A percentile compares a stretch with the other conserved stretches of the same genome.
Evolutionary conservation across 2,888 invertebrate species (phyloP).

Genomic region (Cerastoderma edule): DNA sequence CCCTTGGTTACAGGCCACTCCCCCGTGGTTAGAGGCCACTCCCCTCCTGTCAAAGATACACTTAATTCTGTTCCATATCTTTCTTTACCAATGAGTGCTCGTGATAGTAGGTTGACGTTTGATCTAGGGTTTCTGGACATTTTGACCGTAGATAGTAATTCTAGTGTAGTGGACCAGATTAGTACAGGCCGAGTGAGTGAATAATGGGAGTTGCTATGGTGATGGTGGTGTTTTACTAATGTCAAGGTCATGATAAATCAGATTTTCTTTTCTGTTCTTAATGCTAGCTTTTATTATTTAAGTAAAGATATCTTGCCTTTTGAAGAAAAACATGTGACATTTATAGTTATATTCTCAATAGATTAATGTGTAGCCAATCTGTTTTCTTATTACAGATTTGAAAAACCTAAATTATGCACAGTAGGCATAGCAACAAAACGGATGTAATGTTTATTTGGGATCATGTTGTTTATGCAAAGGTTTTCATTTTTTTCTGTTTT

Average conservation of each 20-base stretch:
- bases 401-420: too few species aligned
- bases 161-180: constrained; percentile 53
- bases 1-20: constrained; percentile 17
- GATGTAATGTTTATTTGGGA: too few species aligned
- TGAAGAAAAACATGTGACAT: too few species aligned
- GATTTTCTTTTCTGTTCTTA: too few species aligned
- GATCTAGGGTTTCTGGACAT: constrained; percentile 61
- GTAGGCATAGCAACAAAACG: too few species aligned
- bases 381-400: too few species aligned
- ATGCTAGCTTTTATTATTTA: too few species aligned
- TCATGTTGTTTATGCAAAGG: too few species aligned
- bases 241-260: constrained; percentile 12
- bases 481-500: too few species aligned
- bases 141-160: constrained; percentile 59
- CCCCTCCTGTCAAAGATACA: constrained; percentile 50
- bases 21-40: constrained; percentile 3
- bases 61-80: constrained; percentile 33
- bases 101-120: constrained; percentile 42
- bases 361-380: too few species aligned
- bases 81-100: constrained; percentile 9
- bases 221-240: constrained; percentile 7
- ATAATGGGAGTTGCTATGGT: constrained; percentile 29
- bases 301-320: too few species aligned
- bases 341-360: too few species aligned
- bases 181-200: constrained; percentile 60